These are phyloP conservation scores for Gambusia affinis DNA, from an alignment of 2,113 vertebrate genomes.

Conservation along the genomic window DNA sequence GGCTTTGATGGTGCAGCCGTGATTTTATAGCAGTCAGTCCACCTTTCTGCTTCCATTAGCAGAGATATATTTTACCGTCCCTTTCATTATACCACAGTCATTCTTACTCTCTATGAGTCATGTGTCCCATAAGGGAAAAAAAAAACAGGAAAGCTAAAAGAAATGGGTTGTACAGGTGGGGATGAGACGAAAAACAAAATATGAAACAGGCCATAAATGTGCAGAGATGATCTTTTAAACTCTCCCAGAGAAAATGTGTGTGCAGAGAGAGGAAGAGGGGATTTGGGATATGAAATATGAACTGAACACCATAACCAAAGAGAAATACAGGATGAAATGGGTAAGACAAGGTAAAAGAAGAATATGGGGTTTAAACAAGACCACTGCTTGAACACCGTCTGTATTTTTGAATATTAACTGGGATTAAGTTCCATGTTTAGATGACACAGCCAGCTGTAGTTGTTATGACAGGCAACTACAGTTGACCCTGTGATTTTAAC, in stretches of 20 bases:
- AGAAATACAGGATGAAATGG: not conserved
- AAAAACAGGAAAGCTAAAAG: not conserved
- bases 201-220: conserved; percentile 13
- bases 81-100: conserved; percentile 29
- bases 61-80: conserved; percentile 28
- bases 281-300: not conserved
- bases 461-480: too few relatives aligned
- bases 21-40: not conserved
- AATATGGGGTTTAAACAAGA: not conserved
- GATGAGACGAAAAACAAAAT: conserved; percentile 26
- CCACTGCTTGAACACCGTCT: too few relatives aligned
- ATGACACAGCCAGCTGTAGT: too few relatives aligned
- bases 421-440: too few relatives aligned
- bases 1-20: conserved; percentile 8
- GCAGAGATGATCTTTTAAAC: conserved; percentile 8
- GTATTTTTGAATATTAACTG: too few relatives aligned
- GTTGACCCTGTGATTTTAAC: too few relatives aligned
- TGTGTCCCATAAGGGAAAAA: not conserved
- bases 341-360: not conserved
- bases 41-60: conserved; percentile 19
- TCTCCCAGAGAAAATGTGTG: not conserved
- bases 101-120: conserved; percentile 19
- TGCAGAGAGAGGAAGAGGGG: not conserved
- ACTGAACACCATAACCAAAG: not conserved
- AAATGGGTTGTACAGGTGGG: conserved; percentile 43